Percentiles rank a stretch among this genome's conserved stretches.
Evolutionary conservation across 2,888 invertebrate genomes (phyloP).

Genomic region (Calliphora vomitoria): DNA sequence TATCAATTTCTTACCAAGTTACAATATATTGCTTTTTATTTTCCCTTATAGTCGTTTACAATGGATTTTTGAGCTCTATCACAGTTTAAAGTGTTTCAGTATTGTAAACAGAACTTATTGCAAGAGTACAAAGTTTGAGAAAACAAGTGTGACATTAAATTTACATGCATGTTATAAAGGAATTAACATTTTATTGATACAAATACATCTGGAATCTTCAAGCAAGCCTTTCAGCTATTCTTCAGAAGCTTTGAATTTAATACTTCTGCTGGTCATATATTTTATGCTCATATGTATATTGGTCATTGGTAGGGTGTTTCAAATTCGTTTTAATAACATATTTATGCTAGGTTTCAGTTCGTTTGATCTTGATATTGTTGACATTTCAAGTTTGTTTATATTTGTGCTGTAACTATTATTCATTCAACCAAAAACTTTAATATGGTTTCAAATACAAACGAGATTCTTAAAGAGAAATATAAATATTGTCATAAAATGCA

Average conservation of each 20-base stretch:
- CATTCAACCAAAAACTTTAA: conserved; percentile 43
- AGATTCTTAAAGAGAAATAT: not conserved
- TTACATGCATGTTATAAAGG: no score
- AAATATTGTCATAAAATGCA: not conserved
- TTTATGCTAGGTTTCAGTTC: not conserved
- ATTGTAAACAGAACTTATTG: not conserved
- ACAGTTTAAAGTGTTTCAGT: not conserved
- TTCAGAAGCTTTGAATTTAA: no score
- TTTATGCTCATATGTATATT: no score
- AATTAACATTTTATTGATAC: no score
- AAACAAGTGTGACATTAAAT: no score
- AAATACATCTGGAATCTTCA: no score
- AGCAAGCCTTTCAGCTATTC: no score
- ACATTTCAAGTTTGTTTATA: conserved; percentile 31
- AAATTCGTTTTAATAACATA: not conserved
- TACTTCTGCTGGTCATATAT: no score
- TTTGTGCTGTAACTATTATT: conserved; percentile 10
- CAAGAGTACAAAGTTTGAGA: not conserved
- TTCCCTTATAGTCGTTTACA: not conserved
- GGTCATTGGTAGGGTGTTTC: not conserved
- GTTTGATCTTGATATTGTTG: conserved; percentile 50
- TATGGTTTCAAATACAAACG: conserved; percentile 40
- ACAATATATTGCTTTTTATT: not conserved
- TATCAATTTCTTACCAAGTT: conserved; percentile 28
- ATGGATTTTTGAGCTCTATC: conserved; percentile 14